Conservation (phyloP, 2,888 invertebrate species). For the Allophyes oxyacanthae region DNA sequence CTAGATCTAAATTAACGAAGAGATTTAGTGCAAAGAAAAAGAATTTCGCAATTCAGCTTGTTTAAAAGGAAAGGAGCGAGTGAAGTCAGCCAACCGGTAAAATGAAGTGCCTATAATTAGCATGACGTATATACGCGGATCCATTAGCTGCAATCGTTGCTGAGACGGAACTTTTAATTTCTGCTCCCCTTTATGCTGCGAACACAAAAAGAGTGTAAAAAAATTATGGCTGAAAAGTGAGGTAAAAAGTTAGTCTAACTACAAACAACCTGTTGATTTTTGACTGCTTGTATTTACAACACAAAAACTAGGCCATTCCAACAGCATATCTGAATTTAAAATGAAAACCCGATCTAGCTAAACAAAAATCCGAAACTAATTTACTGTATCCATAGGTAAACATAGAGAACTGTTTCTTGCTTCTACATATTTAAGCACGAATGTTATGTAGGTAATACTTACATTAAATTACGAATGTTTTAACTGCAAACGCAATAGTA, state of each 20-base stretch:
- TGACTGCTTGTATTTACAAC: neutral
- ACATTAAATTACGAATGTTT: too few relatives aligned
- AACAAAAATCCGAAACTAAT: too few relatives aligned
- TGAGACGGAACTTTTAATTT: neutral
- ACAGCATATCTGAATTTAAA: neutral
- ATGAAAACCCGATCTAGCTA: too few relatives aligned
- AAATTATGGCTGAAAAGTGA: constrained; percentile 23
- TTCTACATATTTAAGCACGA: too few relatives aligned
- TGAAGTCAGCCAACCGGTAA: constrained; percentile 40
- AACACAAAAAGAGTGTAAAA: constrained; percentile 4
- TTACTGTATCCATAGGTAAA: too few relatives aligned
- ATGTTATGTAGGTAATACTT: too few relatives aligned
- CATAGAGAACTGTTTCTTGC: too few relatives aligned
- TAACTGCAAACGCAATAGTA: too few relatives aligned
- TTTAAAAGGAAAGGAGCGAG: constrained; percentile 46
- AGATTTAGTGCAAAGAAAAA: constrained; percentile 59
- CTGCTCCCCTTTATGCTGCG: neutral
- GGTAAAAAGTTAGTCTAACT: constrained; percentile 6
- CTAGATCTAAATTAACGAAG: constrained; percentile 63
- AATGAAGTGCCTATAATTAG: constrained; percentile 54
- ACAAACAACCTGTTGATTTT: constrained; percentile 40
- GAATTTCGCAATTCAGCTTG: constrained; percentile 47
- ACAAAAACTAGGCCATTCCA: neutral
- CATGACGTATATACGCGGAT: constrained; percentile 32
- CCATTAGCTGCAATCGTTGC: neutral